Conservation (phyloP, 2,113 vertebrate genomes). For the Clarias gariepinus region DNA sequence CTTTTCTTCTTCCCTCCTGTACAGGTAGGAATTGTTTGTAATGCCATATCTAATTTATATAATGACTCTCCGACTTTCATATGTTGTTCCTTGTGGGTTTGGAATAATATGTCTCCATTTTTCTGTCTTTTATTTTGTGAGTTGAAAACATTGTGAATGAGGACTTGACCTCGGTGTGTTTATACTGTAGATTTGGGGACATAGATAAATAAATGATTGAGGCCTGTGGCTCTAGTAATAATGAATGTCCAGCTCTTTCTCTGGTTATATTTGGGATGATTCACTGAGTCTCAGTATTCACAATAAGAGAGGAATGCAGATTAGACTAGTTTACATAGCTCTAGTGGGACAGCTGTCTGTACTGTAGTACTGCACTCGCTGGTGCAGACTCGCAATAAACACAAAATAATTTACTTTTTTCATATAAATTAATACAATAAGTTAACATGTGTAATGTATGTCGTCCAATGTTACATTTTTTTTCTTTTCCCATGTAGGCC, state of each 20-base stretch:
- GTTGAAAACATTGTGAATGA: background rate
- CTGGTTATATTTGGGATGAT: background rate
- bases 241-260: background rate
- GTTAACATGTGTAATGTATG: background rate
- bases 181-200: background rate
- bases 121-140: background rate
- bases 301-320: background rate
- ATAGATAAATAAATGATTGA: background rate
- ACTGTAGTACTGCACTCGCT: background rate
- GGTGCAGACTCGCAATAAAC: background rate
- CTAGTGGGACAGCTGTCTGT: background rate
- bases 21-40: constrained; percentile 64
- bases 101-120: background rate
- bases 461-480: background rate
- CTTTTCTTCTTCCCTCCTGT: constrained; percentile 72
- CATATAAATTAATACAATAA: background rate
- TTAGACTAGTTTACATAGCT: background rate
- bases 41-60: background rate
- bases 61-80: background rate
- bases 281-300: background rate
- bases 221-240: background rate
- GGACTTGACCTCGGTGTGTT: background rate
- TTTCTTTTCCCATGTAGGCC: constrained; percentile 62
- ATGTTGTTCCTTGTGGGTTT: background rate
- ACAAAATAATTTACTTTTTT: background rate